Percentiles rank a stretch among this genome's conserved stretches.
Conservation (phyloP, 2,888 invertebrate genomes). For the Drosophila stalkeri region DNA sequence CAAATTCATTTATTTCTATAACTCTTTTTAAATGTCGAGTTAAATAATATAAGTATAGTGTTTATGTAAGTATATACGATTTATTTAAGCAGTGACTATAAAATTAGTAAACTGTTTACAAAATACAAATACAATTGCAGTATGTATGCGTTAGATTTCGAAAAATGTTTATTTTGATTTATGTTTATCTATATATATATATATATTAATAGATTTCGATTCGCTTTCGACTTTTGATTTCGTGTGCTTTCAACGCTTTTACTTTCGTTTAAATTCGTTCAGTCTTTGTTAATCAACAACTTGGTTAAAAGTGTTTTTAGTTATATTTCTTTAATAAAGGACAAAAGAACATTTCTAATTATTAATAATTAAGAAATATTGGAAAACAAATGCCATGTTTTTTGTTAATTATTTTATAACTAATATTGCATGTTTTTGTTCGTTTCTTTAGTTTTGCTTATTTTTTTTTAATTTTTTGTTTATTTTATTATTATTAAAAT, state of each 20-base stretch:
- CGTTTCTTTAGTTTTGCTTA: conserved; percentile 18
- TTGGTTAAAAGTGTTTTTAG: conserved; percentile 57
- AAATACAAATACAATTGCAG: conserved; percentile 62
- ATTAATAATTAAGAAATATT: conserved; percentile 25
- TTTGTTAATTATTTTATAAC: conserved; percentile 35
- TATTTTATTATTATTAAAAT: conserved; percentile 61
- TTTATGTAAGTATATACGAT: conserved; percentile 37
- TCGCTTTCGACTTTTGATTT: conserved; percentile 9
- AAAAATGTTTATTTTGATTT: conserved; percentile 25
- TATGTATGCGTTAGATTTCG: conserved; percentile 42
- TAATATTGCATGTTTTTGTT: conserved; percentile 48
- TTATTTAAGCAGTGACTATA: conserved; percentile 58
- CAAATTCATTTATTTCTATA: conserved; percentile 36
- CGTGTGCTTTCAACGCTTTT: conserved; percentile 33
- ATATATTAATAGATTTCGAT: conserved; percentile 22
- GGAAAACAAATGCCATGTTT: conserved; percentile 29
- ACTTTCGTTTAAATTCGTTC: conserved; percentile 65
- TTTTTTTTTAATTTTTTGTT: conserved; percentile 32
- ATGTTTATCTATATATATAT: background rate
- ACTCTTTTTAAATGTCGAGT: conserved; percentile 18
- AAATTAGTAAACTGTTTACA: conserved; percentile 68
- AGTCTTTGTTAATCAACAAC: conserved; percentile 75
- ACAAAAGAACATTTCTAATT: conserved; percentile 26
- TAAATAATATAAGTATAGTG: conserved; percentile 27
- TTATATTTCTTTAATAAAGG: conserved; percentile 30